Base-by-base conservation (phyloP, 2,797 vertebrate genomes). In the Sebastes trivittatus region DNA sequence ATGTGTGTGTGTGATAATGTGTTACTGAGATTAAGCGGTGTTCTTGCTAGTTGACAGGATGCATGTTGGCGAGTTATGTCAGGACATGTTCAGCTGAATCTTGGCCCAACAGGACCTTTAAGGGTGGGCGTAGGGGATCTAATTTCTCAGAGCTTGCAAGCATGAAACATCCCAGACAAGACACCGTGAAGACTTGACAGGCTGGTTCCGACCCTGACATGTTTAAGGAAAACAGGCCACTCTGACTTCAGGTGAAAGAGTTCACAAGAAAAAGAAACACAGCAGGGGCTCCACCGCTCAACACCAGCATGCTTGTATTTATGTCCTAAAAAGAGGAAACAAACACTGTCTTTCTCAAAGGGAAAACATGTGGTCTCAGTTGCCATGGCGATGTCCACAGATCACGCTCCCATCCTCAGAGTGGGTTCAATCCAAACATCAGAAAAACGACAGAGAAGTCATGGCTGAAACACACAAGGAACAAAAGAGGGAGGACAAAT, bases 321-420 rank as follows among this genome's bases (percentile, higher is more conserved):
- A 27, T 23, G 49, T 62, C 42, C 62, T 32, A 11, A 42, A 63
- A 62, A 73, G 29, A 77, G 46, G 34, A 65, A 58, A 84, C 11
- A 75, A 76, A 84, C 63, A 34, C 22, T 56, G 55, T 36, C 13
- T 63, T 23, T 14, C 56, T 69, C 58, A 78, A 67, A 60, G 61
- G 63, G 60, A 64, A 55, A 80, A 64, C 27, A 56, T 66, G 79
- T 22, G 74, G 80, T 69, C 18, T 23, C 78, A 29, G 87, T 91
- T 92, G 71, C 84, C 81, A 85, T 81, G 86, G 83, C 4, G 71
- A 89, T 55, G 78, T 83, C 66, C 78, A 81, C 78, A 76, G 72
- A 83, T 85, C 70, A 65, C 30, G 52, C 80, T 77, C 52, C 72
- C 54, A 13, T 81, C 61, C 23, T 65, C 22, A 11, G 69, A 73